Conservation (phyloP, 2,797 vertebrate species). For the Channallabes apus region DNA sequence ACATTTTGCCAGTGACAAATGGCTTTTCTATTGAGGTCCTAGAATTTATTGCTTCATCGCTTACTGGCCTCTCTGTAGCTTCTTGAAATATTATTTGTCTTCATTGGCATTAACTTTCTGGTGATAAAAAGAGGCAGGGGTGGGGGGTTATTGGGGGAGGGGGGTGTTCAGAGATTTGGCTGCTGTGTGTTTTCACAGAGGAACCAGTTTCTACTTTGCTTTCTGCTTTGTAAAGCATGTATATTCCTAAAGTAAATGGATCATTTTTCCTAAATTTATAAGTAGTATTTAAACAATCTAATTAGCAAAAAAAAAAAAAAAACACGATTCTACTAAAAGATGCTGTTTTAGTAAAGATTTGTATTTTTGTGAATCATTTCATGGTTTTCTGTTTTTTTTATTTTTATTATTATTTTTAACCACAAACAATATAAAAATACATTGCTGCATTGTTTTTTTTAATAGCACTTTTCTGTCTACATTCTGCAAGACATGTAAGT, state of each 20-base stretch:
- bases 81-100: constrained; percentile 37
- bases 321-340: no score
- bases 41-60: constrained; percentile 34
- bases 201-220: neutral
- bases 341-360: no score
- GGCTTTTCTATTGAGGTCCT: constrained; percentile 35
- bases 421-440: no score
- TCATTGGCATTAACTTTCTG: constrained; percentile 22
- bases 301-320: neutral
- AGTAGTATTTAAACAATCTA: neutral
- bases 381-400: no score
- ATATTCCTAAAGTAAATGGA: neutral
- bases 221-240: neutral
- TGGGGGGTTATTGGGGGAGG: neutral
- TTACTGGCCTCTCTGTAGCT: constrained; percentile 13
- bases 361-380: no score
- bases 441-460: no score
- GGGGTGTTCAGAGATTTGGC: neutral
- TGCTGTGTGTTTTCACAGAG: neutral
- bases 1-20: constrained; percentile 40
- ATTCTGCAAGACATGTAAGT: no score
- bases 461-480: no score
- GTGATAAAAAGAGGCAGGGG: neutral
- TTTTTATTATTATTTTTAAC: no score
- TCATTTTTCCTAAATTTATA: neutral